These are phyloP conservation scores for Actinia tenebrosa DNA, from an alignment of 64 coral and sea anemone genomes.

Conservation along the genomic window DNA sequence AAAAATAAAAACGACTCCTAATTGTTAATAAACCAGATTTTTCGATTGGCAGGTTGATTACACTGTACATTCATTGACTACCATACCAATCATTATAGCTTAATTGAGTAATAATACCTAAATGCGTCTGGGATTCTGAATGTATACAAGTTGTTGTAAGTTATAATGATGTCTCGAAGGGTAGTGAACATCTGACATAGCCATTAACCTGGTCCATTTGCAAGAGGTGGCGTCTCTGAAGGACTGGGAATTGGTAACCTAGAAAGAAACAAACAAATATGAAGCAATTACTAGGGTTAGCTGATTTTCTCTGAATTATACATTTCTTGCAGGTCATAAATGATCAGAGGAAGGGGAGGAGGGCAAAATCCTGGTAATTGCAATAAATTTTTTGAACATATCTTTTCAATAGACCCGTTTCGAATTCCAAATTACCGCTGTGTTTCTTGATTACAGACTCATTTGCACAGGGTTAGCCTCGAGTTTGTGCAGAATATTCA, in stretches of 20 bases:
- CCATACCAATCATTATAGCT: not conserved
- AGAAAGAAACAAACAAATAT: not conserved
- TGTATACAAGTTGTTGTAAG: not conserved
- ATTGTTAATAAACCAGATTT: not conserved
- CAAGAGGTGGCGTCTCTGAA: conserved; percentile 18
- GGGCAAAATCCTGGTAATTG: too few species aligned
- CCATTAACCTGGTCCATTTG: not conserved
- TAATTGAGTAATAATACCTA: conserved; percentile 15
- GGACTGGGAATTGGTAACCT: not conserved
- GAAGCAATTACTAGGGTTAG: not conserved
- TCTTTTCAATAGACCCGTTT: too few species aligned
- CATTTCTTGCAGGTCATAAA: too few species aligned
- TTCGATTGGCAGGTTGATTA: not conserved
- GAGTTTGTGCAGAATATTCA: too few species aligned
- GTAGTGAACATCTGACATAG: not conserved
- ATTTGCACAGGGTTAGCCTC: too few species aligned
- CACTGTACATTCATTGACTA: not conserved
- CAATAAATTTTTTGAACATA: too few species aligned
- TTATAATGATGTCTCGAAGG: not conserved
- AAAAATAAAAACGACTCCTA: conserved; percentile 12
- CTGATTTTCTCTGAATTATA: too few species aligned
- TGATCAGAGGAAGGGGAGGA: too few species aligned
- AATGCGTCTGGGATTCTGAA: conserved; percentile 8
- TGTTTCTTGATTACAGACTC: too few species aligned
- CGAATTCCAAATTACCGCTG: too few species aligned